Evolutionary conservation across 2,888 invertebrate species (phyloP), one percentile per base, ranked within the genome.

Genomic region (Entomobrya proxima): DNA sequence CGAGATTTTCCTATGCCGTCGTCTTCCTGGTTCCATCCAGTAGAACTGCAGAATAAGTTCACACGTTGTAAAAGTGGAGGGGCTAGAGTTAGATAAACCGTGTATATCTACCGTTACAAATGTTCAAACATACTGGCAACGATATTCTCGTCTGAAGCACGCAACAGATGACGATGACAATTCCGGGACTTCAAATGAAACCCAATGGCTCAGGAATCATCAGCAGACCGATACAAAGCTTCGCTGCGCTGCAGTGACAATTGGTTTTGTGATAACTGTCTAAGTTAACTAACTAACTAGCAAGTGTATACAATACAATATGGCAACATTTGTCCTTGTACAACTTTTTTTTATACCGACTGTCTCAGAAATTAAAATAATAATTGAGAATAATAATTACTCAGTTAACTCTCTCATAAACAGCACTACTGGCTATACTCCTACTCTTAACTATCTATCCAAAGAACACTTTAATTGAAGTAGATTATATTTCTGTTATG

Each of bases 401-500:
- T 2, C 7, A 69, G 27, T 69, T 44, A 67, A 40, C 30, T 11
- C 32, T 30, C 9, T 32, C 6, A 1, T 30, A n/a, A n/a, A n/a
- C n/a, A n/a, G n/a, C n/a, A n/a, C 32, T 2, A 61, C 7, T 15
- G 15, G 40, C n/a, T 40, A 67, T 55, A 27, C 55, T 27, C 11
- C 27, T n/a, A 67, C 7, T 1, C 4, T n/a, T 13, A 40, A 24
- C 40, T 21, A 37, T 37, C 40, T 40, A 44, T 1, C 47, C 44
- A 44, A 27, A 44, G 69, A 69, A 69, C 69, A 69, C 69, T 69
- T 69, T 44, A 35, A 44, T 69, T 69, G 44, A 40, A 69, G 69
- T 69, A 69, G 69, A 69, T 69, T 55, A 44, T 27, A 27, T 24
- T 55, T 69, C n/a, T n/a, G n/a, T 44, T 44, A 69, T 37, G 40